phyloP scores from a whole-genome alignment of 2,113 vertebrate species.

The Astur gentilis region DNA sequence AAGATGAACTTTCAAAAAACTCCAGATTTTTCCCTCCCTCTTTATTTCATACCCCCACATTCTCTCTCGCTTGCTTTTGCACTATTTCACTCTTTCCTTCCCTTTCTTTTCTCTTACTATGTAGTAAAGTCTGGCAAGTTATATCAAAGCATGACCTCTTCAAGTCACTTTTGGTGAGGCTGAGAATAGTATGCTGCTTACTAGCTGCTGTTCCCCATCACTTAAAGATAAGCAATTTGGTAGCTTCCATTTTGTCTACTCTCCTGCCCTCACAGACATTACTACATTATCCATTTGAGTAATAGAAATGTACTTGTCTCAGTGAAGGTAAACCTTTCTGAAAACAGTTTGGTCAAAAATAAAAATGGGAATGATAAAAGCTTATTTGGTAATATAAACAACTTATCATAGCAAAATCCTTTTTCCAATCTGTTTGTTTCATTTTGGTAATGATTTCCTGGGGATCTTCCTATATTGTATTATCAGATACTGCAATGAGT shows the following conservation, averaged over 20 bases:
- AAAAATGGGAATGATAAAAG: neutral
- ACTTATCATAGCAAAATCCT: neutral
- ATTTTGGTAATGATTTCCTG: neutral
- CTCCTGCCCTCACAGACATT: neutral
- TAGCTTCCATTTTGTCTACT: neutral
- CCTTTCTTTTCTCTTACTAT: neutral
- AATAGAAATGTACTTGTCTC: neutral
- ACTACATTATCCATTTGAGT: neutral
- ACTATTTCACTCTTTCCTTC: neutral
- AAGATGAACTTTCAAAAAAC: neutral
- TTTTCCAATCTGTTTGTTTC: neutral
- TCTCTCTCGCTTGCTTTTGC: rapidly evolving
- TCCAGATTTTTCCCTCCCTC: neutral
- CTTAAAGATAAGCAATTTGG: neutral
- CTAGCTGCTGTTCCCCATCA: neutral
- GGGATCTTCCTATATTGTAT: constrained; percentile 3
- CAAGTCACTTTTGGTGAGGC: neutral
- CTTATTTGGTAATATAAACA: neutral
- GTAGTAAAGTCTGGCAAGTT: neutral
- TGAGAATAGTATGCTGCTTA: neutral
- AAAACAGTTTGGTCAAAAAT: neutral
- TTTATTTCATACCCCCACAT: neutral
- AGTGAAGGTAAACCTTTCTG: neutral
- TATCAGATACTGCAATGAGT: constrained; percentile 76
- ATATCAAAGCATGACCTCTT: neutral